phyloP scores from a whole-genome alignment of 2,113 vertebrate species.

The Coturnix japonica region DNA sequence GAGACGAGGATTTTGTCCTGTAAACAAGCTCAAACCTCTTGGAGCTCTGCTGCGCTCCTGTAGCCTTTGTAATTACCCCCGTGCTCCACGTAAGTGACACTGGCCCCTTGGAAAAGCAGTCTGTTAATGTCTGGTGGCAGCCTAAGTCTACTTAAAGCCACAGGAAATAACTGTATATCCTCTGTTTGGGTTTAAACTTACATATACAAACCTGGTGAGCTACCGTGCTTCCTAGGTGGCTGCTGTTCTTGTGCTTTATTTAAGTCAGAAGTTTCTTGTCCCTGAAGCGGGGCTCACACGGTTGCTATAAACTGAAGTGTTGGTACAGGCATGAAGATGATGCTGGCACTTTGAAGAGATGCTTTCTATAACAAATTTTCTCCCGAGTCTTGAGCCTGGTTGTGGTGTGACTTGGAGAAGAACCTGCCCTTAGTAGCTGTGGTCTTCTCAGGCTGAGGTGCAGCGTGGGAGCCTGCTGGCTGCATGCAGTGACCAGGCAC shows the following conservation, averaged over 20 bases:
- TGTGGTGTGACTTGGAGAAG: not conserved
- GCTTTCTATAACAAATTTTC: not conserved
- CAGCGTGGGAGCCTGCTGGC: not conserved
- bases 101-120: not conserved
- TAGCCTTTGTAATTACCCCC: not conserved
- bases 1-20: not conserved
- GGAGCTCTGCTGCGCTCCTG: not conserved
- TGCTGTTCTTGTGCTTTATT: too few relatives aligned
- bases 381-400: not conserved
- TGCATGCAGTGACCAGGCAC: not conserved
- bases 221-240: too few relatives aligned
- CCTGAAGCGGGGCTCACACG: not conserved
- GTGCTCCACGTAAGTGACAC: too few relatives aligned
- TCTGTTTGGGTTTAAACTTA: not conserved
- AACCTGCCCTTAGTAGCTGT: not conserved
- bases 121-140: not conserved
- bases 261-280: not conserved
- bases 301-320: not conserved
- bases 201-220: not conserved
- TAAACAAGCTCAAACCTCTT: not conserved
- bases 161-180: not conserved
- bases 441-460: not conserved
- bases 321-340: not conserved
- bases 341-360: not conserved
- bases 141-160: not conserved